These are phyloP conservation scores for Cosmorhoe ocellata DNA, from an alignment of 2,888 invertebrate genomes.

Conservation along the genomic window DNA sequence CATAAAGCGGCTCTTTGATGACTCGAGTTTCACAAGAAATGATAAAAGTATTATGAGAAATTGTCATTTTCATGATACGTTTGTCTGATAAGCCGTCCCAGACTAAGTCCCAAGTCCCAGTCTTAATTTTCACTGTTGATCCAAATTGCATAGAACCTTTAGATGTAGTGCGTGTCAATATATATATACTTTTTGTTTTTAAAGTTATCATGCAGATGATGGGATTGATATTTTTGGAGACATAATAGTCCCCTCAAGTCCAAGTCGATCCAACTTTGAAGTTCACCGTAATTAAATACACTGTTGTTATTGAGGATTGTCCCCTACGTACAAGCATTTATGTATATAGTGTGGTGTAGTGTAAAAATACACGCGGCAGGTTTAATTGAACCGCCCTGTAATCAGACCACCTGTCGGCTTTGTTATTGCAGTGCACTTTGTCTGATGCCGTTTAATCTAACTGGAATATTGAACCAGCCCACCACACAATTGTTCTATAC, in stretches of 20 bases:
- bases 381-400: conserved; percentile 1
- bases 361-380: background rate
- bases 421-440: background rate
- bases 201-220: too few relatives aligned
- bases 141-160: too few relatives aligned
- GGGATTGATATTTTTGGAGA: too few relatives aligned
- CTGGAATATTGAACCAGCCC: background rate
- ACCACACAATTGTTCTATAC: background rate
- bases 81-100: background rate
- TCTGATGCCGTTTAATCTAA: background rate
- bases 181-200: too few relatives aligned
- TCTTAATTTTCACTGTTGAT: too few relatives aligned
- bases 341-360: too few relatives aligned
- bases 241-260: too few relatives aligned
- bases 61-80: background rate
- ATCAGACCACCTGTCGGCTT: conserved; percentile 6
- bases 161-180: too few relatives aligned
- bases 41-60: background rate
- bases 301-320: background rate
- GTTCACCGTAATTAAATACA: too few relatives aligned
- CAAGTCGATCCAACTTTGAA: too few relatives aligned
- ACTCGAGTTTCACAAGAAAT: conserved; percentile 6
- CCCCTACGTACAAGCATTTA: too few relatives aligned
- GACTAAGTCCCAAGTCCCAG: too few relatives aligned
- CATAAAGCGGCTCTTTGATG: conserved; percentile 17